Evolutionary conservation across 53 echinoderm and acorn worm species (phyloP).

Genomic region (Stichopus horrens): DNA sequence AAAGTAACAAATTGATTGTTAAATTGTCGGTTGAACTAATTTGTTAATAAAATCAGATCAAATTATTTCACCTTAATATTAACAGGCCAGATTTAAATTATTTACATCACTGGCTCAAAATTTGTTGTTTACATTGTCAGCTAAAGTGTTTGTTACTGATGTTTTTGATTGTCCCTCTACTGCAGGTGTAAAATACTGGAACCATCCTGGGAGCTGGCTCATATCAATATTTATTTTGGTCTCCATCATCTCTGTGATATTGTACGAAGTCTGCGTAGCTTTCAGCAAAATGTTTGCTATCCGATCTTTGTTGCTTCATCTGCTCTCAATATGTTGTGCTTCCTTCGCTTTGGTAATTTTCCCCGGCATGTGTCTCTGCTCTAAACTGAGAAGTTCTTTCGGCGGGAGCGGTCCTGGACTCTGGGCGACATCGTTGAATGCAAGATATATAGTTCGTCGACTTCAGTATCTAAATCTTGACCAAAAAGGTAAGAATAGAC

Average conservation of each 20-base stretch:
- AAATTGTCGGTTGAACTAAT: too few relatives aligned
- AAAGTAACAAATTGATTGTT: too few relatives aligned
- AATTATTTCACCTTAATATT: too few relatives aligned
- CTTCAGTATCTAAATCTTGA: slow-evolving; percentile 36
- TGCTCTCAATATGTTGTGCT: not conserved
- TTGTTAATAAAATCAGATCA: too few relatives aligned
- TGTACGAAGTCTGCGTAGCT: not conserved
- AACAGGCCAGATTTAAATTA: too few relatives aligned
- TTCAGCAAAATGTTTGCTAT: not conserved
- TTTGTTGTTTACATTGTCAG: too few relatives aligned
- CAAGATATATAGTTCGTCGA: slow-evolving; percentile 34
- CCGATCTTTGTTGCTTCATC: not conserved
- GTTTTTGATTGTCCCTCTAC: too few relatives aligned
- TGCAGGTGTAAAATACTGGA: not conserved
- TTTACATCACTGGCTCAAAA: too few relatives aligned
- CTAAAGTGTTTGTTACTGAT: too few relatives aligned
- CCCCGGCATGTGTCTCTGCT: slow-evolving; percentile 24
- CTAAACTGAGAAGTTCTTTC: slow-evolving; percentile 24
- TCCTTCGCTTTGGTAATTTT: not conserved
- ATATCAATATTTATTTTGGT: not conserved
- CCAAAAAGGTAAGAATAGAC: not conserved
- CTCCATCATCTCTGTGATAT: not conserved
- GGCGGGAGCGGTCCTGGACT: slow-evolving; percentile 12
- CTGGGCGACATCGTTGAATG: slow-evolving; percentile 24
- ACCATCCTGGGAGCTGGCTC: slow-evolving; percentile 37